Evolutionary conservation across 2,797 vertebrate species (phyloP).

Genomic region (Myripristis murdjan): DNA sequence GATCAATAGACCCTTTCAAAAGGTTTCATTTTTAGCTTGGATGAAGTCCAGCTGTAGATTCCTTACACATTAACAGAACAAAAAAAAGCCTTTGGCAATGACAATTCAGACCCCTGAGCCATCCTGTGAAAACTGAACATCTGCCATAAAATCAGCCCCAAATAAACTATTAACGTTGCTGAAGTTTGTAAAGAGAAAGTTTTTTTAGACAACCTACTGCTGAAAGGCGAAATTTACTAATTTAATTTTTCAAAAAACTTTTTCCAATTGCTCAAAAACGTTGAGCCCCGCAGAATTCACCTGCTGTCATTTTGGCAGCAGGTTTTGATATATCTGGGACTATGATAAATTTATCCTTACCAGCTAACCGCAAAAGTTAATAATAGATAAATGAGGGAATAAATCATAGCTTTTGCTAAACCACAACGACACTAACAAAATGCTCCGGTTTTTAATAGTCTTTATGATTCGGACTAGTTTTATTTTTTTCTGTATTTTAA

Average conservation of each 20-base stretch:
- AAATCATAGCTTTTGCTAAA: slow-evolving; percentile 19
- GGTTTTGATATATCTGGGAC: slow-evolving; percentile 10
- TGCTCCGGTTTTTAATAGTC: slow-evolving; percentile 10
- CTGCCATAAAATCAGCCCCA: slow-evolving; percentile 83
- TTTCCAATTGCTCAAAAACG: slow-evolving; percentile 33
- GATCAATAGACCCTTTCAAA: slow-evolving; percentile 82
- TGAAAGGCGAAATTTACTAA: slow-evolving; percentile 43
- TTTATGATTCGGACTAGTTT: neutral
- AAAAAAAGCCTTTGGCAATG: slow-evolving; percentile 72
- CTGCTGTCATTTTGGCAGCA: slow-evolving; percentile 19
- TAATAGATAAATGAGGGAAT: neutral
- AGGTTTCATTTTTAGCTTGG: slow-evolving; percentile 88
- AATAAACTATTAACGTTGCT: slow-evolving; percentile 82
- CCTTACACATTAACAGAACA: slow-evolving; percentile 73
- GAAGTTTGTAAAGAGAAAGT: slow-evolving; percentile 46
- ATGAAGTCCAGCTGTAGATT: slow-evolving; percentile 88
- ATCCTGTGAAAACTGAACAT: slow-evolving; percentile 86
- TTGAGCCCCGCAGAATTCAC: slow-evolving; percentile 11
- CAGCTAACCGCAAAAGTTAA: neutral
- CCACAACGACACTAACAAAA: neutral
- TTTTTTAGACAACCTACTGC: slow-evolving; percentile 26
- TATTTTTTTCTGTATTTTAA: neutral
- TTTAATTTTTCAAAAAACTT: slow-evolving; percentile 28
- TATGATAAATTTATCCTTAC: slow-evolving; percentile 1
- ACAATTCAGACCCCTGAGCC: slow-evolving; percentile 79